Evolutionary conservation across 1,140 invertebrate genomes (phyloP).

Genomic region (Cheumatopsyche charites): DNA sequence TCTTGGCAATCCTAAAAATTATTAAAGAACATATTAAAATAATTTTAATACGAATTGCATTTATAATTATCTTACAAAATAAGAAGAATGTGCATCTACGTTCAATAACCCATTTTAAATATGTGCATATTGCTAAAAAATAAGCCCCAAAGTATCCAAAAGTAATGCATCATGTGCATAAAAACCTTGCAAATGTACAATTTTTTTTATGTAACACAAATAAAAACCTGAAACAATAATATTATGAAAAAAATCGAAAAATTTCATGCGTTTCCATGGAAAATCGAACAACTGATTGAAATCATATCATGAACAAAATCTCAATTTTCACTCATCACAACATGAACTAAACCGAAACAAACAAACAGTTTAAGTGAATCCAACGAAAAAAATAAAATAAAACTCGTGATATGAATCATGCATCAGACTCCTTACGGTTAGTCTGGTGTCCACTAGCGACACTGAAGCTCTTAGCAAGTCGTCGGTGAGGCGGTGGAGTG

Average conservation of each 20-base stretch:
- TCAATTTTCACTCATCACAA: no score
- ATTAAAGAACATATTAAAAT: background rate
- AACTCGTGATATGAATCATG: slow-evolving; percentile 23
- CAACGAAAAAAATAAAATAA: slow-evolving; percentile 4
- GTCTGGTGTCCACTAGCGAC: slow-evolving; percentile 68
- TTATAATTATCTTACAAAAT: background rate
- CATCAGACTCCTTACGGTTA: slow-evolving; percentile 45
- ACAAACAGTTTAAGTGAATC: background rate
- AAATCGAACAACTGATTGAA: no score
- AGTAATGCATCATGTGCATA: background rate
- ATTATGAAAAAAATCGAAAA: no score
- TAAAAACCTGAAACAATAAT: no score
- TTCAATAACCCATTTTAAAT: background rate
- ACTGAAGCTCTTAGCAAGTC: slow-evolving; percentile 88
- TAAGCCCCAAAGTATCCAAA: background rate
- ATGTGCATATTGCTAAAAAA: background rate
- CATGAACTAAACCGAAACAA: no score
- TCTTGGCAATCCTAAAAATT: slow-evolving; percentile 73
- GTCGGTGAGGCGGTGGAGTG: slow-evolving; percentile 80
- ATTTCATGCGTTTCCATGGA: no score
- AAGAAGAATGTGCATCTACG: background rate
- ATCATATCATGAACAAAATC: no score
- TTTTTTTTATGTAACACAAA: no score
- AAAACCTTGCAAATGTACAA: background rate
- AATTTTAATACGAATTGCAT: background rate